These are phyloP conservation scores for Perca fluviatilis DNA, from an alignment of 2,113 vertebrate species.

Conservation along the genomic window DNA sequence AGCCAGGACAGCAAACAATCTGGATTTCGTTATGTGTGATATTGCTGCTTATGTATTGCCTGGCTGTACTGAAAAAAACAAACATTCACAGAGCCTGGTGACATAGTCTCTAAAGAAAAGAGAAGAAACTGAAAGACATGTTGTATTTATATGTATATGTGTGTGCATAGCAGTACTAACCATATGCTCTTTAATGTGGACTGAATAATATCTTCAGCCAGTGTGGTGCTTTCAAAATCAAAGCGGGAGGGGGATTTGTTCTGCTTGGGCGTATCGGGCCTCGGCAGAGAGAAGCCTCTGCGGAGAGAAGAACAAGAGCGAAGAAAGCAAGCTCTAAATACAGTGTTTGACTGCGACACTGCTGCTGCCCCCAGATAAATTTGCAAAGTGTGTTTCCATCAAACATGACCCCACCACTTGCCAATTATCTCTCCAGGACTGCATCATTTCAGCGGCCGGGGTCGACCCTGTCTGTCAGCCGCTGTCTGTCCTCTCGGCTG, in stretches of 20 bases:
- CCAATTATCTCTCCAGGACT: constrained; percentile 76
- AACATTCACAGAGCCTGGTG: neutral
- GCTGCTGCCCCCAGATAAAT: constrained; percentile 59
- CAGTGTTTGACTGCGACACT: constrained; percentile 64
- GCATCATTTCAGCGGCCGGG: constrained; percentile 56
- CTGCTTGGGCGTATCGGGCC: constrained; percentile 39
- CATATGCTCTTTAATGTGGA: constrained; percentile 30
- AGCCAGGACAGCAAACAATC: too few relatives aligned
- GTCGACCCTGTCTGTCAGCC: constrained; percentile 70
- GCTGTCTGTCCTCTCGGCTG: constrained; percentile 47
- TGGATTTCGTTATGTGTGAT: neutral
- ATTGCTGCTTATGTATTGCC: neutral
- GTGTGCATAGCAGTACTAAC: constrained; percentile 1
- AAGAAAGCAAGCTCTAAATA: constrained; percentile 56
- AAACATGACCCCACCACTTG: constrained; percentile 74
- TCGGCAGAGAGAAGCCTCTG: constrained; percentile 35
- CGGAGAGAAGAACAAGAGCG: constrained; percentile 30
- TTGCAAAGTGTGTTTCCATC: constrained; percentile 79
- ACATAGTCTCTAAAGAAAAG: neutral
- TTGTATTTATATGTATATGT: neutral
- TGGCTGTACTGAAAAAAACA: neutral
- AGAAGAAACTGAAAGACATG: neutral
- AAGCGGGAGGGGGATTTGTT: constrained; percentile 48
- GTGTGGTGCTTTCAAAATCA: constrained; percentile 43
- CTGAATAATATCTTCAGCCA: constrained; percentile 29